Conservation (phyloP, 2,113 vertebrate genomes). For the Pseudopipra pipra region DNA sequence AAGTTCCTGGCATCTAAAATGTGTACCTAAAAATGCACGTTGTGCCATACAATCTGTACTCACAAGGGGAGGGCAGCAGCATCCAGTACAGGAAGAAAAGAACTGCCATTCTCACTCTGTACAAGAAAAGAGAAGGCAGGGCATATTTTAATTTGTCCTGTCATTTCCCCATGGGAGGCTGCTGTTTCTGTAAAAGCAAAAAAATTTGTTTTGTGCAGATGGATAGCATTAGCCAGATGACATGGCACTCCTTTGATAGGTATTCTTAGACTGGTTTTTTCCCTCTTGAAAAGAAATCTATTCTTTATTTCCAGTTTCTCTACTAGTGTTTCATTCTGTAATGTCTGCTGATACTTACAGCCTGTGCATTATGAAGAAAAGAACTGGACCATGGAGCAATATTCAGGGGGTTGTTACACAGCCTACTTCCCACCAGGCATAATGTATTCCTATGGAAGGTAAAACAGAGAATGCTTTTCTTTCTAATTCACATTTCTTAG, state of each 20-base stretch:
- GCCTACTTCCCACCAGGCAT: conserved; percentile 92
- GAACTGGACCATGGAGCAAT: conserved; percentile 93
- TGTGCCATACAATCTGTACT: neutral
- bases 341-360: conserved; percentile 67
- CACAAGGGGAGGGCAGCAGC: neutral
- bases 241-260: neutral
- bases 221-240: neutral
- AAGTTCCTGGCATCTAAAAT: neutral
- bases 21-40: neutral
- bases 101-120: neutral
- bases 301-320: neutral
- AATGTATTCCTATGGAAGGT: conserved; percentile 91
- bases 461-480: neutral
- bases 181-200: neutral
- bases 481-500: neutral
- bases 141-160: neutral
- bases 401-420: conserved; percentile 95
- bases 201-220: neutral
- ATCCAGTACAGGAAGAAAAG: neutral
- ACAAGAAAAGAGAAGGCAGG: neutral
- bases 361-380: conserved; percentile 96
- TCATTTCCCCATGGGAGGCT: neutral
- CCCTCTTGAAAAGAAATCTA: neutral
- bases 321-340: conserved; percentile 22
- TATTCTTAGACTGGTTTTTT: neutral